Evolutionary conservation across 2,797 vertebrate genomes (phyloP).

Genomic region (Pantherophis alleghaniensis): DNA sequence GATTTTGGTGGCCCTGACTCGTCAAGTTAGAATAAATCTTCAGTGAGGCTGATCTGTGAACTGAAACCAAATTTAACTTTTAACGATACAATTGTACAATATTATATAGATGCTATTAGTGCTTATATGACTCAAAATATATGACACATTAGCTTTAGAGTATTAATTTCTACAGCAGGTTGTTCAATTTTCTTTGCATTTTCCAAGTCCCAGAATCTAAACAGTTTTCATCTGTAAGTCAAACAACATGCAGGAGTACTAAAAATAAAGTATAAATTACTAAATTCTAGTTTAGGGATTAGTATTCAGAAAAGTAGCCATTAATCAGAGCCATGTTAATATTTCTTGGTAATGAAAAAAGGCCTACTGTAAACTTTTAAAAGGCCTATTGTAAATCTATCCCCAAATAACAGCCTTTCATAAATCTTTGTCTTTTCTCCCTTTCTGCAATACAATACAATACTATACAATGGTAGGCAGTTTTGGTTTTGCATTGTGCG

Average conservation of each 20-base stretch:
- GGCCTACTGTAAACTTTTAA: not conserved
- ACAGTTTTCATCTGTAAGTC: not conserved
- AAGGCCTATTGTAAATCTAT: not conserved
- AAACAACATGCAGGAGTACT: not conserved
- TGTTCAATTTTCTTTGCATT: not conserved
- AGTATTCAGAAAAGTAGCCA: not conserved
- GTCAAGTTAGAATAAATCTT: not conserved
- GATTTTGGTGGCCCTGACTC: not conserved
- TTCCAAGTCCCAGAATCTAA: not conserved
- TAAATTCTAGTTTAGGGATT: not conserved
- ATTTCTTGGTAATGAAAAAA: not conserved
- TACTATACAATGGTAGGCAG: not conserved
- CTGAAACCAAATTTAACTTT: not conserved
- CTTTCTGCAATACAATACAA: conserved; percentile 18
- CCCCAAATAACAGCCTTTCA: not conserved
- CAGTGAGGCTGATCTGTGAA: not conserved
- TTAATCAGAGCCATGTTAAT: not conserved
- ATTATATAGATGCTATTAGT: not conserved
- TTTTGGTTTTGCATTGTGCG: conserved; percentile 27
- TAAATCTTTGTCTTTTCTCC: not conserved
- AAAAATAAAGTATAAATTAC: not conserved
- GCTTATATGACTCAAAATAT: conserved; percentile 1
- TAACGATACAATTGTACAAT: not conserved
- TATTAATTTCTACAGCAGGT: not conserved
- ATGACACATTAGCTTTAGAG: not conserved